These are phyloP conservation scores for Leptinotarsa texana DNA, from an alignment of 1,140 invertebrate genomes.

Conservation along the genomic window DNA sequence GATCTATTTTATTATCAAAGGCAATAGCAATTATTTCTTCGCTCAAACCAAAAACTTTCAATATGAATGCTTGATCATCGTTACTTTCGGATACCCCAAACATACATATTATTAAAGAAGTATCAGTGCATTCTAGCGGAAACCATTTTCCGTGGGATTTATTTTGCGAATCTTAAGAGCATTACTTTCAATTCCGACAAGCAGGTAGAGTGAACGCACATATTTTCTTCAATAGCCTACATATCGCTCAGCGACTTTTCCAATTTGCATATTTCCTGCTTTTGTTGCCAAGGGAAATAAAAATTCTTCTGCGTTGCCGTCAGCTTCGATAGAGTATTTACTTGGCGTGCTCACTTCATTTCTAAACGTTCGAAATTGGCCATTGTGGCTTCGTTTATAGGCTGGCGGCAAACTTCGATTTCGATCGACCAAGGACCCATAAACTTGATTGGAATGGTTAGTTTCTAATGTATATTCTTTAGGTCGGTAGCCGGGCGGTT, in stretches of 20 bases:
- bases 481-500: too few relatives aligned
- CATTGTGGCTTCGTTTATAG: neutral
- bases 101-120: neutral
- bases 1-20: too few relatives aligned
- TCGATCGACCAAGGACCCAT: too few relatives aligned
- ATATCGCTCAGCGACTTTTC: neutral
- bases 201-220: neutral
- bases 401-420: neutral
- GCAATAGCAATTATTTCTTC: too few relatives aligned
- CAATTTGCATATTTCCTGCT: neutral
- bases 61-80: too few relatives aligned
- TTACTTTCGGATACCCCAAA: neutral
- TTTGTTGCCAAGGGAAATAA: neutral
- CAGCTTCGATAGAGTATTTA: neutral
- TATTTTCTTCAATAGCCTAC: conserved; percentile 8
- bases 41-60: too few relatives aligned
- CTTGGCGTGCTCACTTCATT: neutral
- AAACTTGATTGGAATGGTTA: too few relatives aligned
- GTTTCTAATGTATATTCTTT: too few relatives aligned
- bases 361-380: conserved; percentile 2
- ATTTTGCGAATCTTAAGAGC: neutral
- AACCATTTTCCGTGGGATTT: neutral
- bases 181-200: conserved; percentile 3
- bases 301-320: neutral
- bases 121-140: neutral